These are phyloP conservation scores for Tragulus kanchil DNA, from an alignment of 2,113 vertebrate species.

Conservation along the genomic window DNA sequence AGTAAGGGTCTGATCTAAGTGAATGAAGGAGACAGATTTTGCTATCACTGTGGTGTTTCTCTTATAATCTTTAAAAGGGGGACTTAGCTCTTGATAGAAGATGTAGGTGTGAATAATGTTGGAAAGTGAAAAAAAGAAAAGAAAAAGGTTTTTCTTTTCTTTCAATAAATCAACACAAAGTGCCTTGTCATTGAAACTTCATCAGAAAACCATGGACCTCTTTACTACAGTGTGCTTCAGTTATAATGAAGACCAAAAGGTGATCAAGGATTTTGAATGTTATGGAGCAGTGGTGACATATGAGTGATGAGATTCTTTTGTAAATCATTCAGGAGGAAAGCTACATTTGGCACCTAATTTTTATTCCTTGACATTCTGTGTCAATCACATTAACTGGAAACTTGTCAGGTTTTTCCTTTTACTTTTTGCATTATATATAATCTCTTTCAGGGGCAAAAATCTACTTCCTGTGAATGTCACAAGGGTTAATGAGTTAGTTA, in stretches of 20 bases:
- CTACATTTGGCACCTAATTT: background rate
- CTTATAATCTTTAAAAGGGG: background rate
- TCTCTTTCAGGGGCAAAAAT: background rate
- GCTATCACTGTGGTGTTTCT: background rate
- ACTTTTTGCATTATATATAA: background rate
- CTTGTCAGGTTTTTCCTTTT: background rate
- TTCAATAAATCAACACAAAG: background rate
- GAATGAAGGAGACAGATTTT: background rate
- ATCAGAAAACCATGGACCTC: background rate
- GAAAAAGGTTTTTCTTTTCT: no score
- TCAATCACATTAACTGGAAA: background rate
- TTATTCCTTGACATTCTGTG: background rate
- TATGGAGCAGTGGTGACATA: background rate
- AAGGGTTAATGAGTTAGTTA: background rate
- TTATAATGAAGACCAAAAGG: background rate
- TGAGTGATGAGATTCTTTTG: background rate
- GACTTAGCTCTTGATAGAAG: background rate
- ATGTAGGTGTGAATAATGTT: background rate
- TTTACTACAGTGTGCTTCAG: background rate
- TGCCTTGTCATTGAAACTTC: background rate
- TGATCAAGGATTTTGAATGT: background rate
- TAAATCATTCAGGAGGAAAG: background rate
- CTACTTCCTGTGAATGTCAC: background rate
- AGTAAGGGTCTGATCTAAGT: background rate
- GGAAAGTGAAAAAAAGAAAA: background rate